Evolutionary conservation across 2,888 invertebrate species (phyloP).

Genomic region (Osmoderma eremita): DNA sequence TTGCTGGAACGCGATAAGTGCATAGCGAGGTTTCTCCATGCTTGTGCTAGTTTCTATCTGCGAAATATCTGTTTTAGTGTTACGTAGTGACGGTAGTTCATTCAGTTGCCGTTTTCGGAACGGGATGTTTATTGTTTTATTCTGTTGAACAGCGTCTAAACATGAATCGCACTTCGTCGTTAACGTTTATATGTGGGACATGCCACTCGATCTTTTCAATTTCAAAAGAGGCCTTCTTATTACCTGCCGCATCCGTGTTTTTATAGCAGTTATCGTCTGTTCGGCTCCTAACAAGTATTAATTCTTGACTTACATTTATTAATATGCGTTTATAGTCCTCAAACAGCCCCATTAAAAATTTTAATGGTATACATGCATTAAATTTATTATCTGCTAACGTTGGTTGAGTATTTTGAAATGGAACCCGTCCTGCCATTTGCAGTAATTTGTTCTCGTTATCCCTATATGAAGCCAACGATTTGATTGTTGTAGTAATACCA

Average conservation of each 20-base stretch:
- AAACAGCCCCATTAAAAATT: neutral
- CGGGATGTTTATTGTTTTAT: constrained; percentile 32
- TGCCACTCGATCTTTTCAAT: constrained; percentile 23
- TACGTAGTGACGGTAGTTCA: constrained; percentile 23
- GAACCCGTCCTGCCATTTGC: no score
- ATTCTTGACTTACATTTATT: neutral
- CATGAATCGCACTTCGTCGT: constrained; percentile 20
- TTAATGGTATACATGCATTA: neutral
- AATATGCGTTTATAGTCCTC: neutral
- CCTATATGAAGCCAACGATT: no score
- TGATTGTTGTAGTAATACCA: no score
- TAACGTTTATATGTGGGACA: constrained; percentile 13
- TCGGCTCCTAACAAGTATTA: neutral
- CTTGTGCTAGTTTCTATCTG: constrained; percentile 28
- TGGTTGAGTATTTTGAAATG: neutral
- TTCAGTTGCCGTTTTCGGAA: constrained; percentile 42
- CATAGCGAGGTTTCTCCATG: constrained; percentile 38
- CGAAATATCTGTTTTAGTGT: constrained; percentile 31
- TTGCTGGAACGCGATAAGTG: constrained; percentile 22
- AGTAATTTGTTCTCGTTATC: no score
- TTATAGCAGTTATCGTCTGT: neutral
- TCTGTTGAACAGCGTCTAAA: no score
- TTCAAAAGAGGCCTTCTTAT: constrained; percentile 3
- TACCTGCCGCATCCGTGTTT: neutral
- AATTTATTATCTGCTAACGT: neutral